A percentile compares a stretch with the other conserved stretches of the same genome.
These are phyloP conservation scores for Agrochola lota DNA, from an alignment of 2,888 invertebrate genomes.

Conservation along the genomic window DNA sequence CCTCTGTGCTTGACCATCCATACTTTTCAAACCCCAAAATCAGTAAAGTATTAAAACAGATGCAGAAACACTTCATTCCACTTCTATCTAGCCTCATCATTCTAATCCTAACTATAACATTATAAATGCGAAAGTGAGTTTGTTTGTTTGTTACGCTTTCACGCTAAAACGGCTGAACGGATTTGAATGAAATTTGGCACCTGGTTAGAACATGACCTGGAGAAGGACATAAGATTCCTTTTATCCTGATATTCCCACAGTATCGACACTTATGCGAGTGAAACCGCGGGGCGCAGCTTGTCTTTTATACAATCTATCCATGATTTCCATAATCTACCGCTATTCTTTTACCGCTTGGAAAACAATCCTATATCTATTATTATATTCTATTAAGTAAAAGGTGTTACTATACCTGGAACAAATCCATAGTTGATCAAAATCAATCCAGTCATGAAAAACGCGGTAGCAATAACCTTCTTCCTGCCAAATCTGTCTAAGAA, in stretches of 20 bases:
- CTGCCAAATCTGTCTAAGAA: conserved; percentile 92
- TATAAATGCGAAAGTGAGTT: too few species aligned
- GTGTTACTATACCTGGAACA: conserved; percentile 86
- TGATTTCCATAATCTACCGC: not conserved
- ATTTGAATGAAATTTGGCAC: too few species aligned
- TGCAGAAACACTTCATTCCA: not conserved
- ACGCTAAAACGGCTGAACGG: too few species aligned
- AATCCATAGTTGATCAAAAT: conserved; percentile 92
- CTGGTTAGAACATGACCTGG: too few species aligned
- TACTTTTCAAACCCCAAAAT: not conserved
- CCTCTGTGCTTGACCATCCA: not conserved
- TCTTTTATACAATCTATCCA: not conserved
- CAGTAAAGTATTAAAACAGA: not conserved
- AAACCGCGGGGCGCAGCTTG: too few species aligned
- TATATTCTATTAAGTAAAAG: not conserved
- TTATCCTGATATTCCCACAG: too few species aligned
- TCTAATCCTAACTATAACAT: too few species aligned
- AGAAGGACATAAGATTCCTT: too few species aligned
- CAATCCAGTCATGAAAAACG: conserved; percentile 92
- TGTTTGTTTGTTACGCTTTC: too few species aligned
- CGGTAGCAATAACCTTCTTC: conserved; percentile 91
- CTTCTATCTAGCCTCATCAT: too few species aligned
- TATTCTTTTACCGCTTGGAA: not conserved
- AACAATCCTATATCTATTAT: not conserved
- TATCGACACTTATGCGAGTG: too few species aligned